Base-by-base conservation (phyloP, 2,113 vertebrate genomes). In the Hemiscyllium ocellatum region DNA sequence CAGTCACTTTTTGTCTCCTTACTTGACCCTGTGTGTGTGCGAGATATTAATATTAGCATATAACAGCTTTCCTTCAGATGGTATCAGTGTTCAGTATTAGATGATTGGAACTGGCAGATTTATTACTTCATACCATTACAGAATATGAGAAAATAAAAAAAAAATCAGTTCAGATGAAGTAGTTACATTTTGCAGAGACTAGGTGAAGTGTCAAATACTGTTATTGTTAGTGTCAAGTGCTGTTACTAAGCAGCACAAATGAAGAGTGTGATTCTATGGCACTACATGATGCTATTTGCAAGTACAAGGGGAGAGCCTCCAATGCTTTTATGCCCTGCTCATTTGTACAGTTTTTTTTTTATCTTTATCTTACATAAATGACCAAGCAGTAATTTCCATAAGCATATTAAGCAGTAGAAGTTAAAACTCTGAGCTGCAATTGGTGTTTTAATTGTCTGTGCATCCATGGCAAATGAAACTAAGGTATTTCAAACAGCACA, bases 141-240 rank as follows among this genome's bases (percentile, higher is more conserved):
- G 89, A 91, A 37, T 29, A 91, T 66, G 56, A 93, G 56, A 66
- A 66, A 66, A 93, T 61, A 66, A 93, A 93, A 93, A 66, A 61
- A 66, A 61, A 93, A 56, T 61, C 56, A 61, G 8, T 66, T 20
- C 10, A 33, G 29, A 33, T 61, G 52, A 90, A 65, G 61, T 61
- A 93, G 56, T 37, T 66, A 37, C 56, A 93, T 22, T 93, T 66
- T 66, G 19, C 61, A 37, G 61, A 37, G 61, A 93, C 61, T 37
- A 93, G 56, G 33, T 93, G 89, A 93, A 66, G 61, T 93, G 89
- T 93, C 89, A 66, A 93, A 65, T 93, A 19, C 56, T 90, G 87
- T 90, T 90, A 90, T 90, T 90, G 89, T 91, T 91, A 66, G 61
- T 91, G 61, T 91, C 89, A 91, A 65, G 15, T 91, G 61, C 33